A percentile compares a stretch with the other conserved stretches of the same genome.
These are phyloP conservation scores for Brachyalestes nurse DNA, from an alignment of 2,797 vertebrate species.

Conservation along the genomic window DNA sequence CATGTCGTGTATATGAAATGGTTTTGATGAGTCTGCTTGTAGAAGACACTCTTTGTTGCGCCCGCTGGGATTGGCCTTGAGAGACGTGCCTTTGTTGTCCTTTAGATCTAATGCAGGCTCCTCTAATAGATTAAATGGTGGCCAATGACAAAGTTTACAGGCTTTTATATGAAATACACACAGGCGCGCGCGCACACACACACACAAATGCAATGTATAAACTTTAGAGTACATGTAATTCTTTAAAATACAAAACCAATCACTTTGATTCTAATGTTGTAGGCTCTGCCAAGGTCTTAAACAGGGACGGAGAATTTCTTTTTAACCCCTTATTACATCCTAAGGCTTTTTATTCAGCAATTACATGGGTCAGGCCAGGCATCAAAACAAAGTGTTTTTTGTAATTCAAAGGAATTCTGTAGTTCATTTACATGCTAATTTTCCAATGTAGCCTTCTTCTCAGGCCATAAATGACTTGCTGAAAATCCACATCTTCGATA, in stretches of 20 bases:
- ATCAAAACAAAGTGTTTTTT: too few species aligned
- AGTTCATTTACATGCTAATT: too few species aligned
- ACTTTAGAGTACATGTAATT: not conserved
- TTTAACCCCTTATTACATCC: not conserved
- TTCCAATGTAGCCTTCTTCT: too few species aligned
- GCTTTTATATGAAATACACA: conserved; percentile 31
- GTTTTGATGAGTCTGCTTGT: conserved; percentile 29
- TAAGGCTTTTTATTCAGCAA: not conserved
- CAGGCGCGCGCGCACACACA: not conserved
- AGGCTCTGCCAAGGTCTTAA: not conserved
- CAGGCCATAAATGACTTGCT: too few species aligned
- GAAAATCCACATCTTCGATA: too few species aligned
- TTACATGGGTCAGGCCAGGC: not conserved
- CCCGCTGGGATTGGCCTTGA: conserved; percentile 73
- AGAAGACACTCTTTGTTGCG: conserved; percentile 68
- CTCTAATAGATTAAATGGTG: conserved; percentile 80
- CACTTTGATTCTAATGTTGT: not conserved
- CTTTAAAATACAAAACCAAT: not conserved
- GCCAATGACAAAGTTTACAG: conserved; percentile 61
- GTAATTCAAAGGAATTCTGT: too few species aligned
- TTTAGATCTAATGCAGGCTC: conserved; percentile 77
- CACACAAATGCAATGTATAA: not conserved
- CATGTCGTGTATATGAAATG: conserved; percentile 16
- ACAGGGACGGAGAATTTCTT: not conserved
- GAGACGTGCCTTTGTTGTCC: conserved; percentile 75